phyloP scores from a whole-genome alignment of 2,797 vertebrate species.

The Meriones psammophilus region DNA sequence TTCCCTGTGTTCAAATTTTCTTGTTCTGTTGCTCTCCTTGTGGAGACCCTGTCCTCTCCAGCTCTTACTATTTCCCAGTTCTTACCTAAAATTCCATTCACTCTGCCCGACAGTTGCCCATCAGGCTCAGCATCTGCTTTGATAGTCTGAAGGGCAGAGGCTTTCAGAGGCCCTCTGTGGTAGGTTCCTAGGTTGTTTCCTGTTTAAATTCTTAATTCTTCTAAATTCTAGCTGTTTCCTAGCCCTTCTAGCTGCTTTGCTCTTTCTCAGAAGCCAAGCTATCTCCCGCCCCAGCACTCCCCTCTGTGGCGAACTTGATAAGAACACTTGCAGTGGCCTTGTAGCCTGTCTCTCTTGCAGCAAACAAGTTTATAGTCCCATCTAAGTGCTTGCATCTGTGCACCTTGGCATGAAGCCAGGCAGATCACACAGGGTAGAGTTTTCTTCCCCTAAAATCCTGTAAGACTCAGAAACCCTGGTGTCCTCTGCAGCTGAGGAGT shows the following conservation, averaged over 20 bases:
- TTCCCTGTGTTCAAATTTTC: too few relatives aligned
- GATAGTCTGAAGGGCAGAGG: too few relatives aligned
- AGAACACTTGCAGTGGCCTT: neutral
- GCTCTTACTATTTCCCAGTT: too few relatives aligned
- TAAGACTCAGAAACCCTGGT: neutral
- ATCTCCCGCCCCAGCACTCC: neutral
- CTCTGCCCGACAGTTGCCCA: too few relatives aligned
- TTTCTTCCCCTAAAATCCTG: neutral
- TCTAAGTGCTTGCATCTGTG: neutral
- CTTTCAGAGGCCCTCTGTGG: too few relatives aligned
- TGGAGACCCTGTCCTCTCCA: too few relatives aligned
- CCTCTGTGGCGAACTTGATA: neutral
- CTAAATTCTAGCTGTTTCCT: neutral
- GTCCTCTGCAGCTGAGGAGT: neutral
- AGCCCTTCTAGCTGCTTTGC: neutral
- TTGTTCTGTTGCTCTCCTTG: too few relatives aligned
- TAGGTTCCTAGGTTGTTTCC: too few relatives aligned
- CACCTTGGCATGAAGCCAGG: neutral
- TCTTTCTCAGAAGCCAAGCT: neutral
- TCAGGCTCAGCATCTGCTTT: too few relatives aligned
- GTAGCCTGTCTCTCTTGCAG: neutral
- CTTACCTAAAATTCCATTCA: too few relatives aligned
- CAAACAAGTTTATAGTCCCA: neutral
- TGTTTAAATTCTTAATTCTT: neutral
- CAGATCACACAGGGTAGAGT: neutral